These are phyloP conservation scores for Penaeus indicus DNA, from an alignment of 1,140 invertebrate genomes.

Conservation along the genomic window DNA sequence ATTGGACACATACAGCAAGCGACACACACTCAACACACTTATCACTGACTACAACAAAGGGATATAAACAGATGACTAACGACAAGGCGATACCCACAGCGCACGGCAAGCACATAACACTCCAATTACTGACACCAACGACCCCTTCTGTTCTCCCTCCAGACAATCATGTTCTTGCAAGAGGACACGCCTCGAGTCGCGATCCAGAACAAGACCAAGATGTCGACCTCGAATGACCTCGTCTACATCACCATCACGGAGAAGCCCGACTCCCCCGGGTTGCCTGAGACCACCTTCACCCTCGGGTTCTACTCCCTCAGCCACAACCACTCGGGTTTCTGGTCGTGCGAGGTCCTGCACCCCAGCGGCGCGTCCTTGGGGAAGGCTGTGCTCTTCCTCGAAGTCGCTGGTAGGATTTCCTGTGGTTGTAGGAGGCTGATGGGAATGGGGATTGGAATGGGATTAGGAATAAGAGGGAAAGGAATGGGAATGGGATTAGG, in stretches of 20 bases:
- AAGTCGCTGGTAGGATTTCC: slow-evolving; percentile 36
- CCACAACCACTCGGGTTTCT: slow-evolving; percentile 29
- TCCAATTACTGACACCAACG: too few relatives aligned
- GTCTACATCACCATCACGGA: slow-evolving; percentile 43
- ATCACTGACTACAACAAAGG: too few relatives aligned
- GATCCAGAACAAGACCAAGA: slow-evolving; percentile 56
- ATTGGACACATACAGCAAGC: too few relatives aligned
- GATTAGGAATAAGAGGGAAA: too few relatives aligned
- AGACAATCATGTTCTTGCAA: slow-evolving; percentile 52
- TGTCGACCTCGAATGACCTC: slow-evolving; percentile 49
- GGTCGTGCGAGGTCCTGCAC: slow-evolving; percentile 47
- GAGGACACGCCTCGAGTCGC: slow-evolving; percentile 43
- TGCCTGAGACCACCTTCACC: slow-evolving; percentile 38
- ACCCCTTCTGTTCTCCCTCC: slow-evolving; percentile 4
- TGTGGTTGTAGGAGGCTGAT: background rate
- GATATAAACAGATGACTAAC: too few relatives aligned
- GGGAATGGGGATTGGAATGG: too few relatives aligned
- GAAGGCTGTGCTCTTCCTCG: slow-evolving; percentile 21
- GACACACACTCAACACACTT: too few relatives aligned
- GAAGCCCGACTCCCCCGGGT: background rate
- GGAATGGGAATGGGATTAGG: too few relatives aligned
- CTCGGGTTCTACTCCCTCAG: slow-evolving; percentile 54
- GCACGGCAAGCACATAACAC: too few relatives aligned
- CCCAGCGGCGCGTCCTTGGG: slow-evolving; percentile 31
- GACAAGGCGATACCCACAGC: too few relatives aligned